Evolutionary conservation across 2,113 vertebrate genomes (phyloP), one percentile per base, ranked within the genome.

Genomic region (Cygnus atratus): DNA sequence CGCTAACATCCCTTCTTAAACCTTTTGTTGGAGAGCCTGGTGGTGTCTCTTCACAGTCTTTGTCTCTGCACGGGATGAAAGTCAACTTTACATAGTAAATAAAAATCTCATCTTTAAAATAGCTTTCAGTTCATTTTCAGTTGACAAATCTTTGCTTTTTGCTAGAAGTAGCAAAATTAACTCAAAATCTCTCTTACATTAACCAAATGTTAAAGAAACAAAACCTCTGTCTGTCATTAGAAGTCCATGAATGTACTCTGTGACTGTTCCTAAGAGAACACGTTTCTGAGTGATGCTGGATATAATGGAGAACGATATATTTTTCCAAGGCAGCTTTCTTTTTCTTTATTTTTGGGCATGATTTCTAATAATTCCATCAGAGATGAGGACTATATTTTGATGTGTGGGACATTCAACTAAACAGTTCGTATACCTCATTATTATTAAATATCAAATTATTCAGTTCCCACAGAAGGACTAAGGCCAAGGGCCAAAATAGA

Each of bases 361-460:
- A 84, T 90, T 61, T 54, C 48, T 75, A 90, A 81, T 65, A 87
- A 68, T 81, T 29, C 21, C 35, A 29, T 96, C 70, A 59, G 58
- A 92, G 66, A 84, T 73, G 48, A 81, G 21, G 48, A 75, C 43
- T 84, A 75, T 61, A 82, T 94, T 95, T 92, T 90, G 86, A 92
- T 95, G 35, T 72, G 68, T 62, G n/a, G 57, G 33, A 88, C 70
- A 72, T 93, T 94, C 86, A 90, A 57, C 90, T 44, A 92, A 94
- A 88, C 80, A 88, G 95, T 88, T 94, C 57, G 13, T 94, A 88
- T 68, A 73, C 52, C 61, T 93, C 88, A 61, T 48, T 88, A 92
- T 94, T 90, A 92, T 93, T 90, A 95, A 93, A 94, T 78, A 94
- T 68, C 57, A 89, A 82, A 93, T 92, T 92, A 92, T 88, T 94